phyloP scores from a whole-genome alignment of 2,888 invertebrate species.

The Pristionchus exspectatus region DNA sequence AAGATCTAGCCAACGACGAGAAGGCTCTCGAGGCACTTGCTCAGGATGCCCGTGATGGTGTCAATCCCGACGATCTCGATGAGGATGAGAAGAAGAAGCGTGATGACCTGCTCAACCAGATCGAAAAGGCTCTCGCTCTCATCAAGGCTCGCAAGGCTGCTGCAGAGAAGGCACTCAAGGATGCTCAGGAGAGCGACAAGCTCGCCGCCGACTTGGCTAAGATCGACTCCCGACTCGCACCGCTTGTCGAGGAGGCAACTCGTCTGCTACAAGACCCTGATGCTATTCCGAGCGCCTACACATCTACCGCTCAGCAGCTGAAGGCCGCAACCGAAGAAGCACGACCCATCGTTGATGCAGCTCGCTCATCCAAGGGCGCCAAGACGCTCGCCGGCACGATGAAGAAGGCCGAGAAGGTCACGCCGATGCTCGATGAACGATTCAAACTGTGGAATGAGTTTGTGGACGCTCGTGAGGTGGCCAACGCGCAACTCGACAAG shows the following conservation, averaged over 20 bases:
- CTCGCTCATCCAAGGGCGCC: constrained; percentile 57
- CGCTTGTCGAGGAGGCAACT: constrained; percentile 62
- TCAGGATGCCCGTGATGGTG: constrained; percentile 51
- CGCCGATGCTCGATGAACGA: constrained; percentile 65
- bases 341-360: constrained; percentile 54
- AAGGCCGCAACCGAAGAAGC: constrained; percentile 58
- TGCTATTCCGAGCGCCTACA: constrained; percentile 52
- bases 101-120: constrained; percentile 63
- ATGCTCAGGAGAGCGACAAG: constrained; percentile 61
- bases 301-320: constrained; percentile 47
- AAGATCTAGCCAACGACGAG: constrained; percentile 51
- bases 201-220: constrained; percentile 61
- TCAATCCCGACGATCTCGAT: constrained; percentile 61
- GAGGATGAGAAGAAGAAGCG: constrained; percentile 62
- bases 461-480: constrained; percentile 64
- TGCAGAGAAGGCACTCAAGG: constrained; percentile 61
- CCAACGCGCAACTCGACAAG: constrained; percentile 63
- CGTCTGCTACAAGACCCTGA: constrained; percentile 60
- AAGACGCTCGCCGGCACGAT: constrained; percentile 59
- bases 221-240: constrained; percentile 60
- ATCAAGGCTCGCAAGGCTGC: constrained; percentile 53
- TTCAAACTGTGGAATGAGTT: constrained; percentile 66
- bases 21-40: constrained; percentile 45
- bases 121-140: constrained; percentile 59
- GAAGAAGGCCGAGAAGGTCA: constrained; percentile 59